Evolutionary conservation across 2,113 vertebrate species (phyloP).

Genomic region (Turdus rufiventris): DNA sequence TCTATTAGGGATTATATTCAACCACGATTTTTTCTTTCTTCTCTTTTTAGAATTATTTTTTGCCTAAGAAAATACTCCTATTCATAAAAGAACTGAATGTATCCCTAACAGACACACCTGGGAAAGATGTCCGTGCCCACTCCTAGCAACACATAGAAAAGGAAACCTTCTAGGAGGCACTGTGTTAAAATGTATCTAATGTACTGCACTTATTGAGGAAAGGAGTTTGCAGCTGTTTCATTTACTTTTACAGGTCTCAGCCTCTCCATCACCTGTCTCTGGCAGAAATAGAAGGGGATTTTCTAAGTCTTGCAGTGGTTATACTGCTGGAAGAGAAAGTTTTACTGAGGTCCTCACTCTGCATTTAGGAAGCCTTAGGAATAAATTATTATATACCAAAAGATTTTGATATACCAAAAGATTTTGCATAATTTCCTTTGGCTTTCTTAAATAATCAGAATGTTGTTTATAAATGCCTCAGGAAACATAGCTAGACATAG

Average conservation of each 20-base stretch:
- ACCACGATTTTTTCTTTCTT: not conserved
- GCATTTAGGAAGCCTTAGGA: not conserved
- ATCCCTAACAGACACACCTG: fast-evolving
- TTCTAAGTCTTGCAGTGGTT: not conserved
- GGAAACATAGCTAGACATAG: not conserved
- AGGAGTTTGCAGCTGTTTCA: not conserved
- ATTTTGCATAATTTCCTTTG: not conserved
- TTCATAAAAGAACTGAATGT: not conserved
- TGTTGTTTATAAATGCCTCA: not conserved
- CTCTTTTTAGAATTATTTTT: not conserved
- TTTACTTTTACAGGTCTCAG: not conserved
- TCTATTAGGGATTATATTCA: not conserved
- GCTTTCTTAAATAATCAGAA: not conserved
- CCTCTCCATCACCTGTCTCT: not conserved
- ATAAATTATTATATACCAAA: not conserved
- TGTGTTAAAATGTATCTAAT: not conserved
- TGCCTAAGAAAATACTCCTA: not conserved
- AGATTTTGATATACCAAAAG: not conserved
- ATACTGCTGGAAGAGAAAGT: not conserved
- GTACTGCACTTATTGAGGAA: not conserved
- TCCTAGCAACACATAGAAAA: not conserved
- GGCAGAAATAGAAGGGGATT: not conserved
- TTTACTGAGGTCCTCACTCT: fast-evolving
- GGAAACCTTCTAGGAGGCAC: not conserved
- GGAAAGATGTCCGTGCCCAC: fast-evolving